Conservation (phyloP, 1,140 invertebrate genomes). For the Melipona quadrifasciata region DNA sequence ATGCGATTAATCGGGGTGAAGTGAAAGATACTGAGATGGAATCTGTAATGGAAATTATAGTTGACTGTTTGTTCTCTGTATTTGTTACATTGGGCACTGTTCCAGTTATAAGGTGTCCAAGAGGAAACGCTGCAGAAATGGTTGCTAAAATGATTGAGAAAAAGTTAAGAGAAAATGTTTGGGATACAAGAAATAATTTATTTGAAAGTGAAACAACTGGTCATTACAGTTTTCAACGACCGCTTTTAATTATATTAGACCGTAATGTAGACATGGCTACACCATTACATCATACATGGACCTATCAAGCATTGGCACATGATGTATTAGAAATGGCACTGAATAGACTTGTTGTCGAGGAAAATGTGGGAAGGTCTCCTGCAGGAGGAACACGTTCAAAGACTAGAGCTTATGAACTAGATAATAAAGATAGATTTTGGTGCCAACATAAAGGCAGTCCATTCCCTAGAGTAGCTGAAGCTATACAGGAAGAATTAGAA, state of each 20-base stretch:
- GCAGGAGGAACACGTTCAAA: slow-evolving; percentile 86
- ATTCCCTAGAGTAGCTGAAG: slow-evolving; percentile 98
- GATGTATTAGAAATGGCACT: slow-evolving; percentile 96
- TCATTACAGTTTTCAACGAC: slow-evolving; percentile 95
- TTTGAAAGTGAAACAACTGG: slow-evolving; percentile 92
- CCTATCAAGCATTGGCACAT: slow-evolving; percentile 98
- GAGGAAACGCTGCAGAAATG: slow-evolving; percentile 99
- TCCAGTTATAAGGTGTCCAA: slow-evolving; percentile 96
- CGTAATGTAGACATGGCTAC: slow-evolving; percentile 98
- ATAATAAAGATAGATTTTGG: slow-evolving; percentile 96
- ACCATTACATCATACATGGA: slow-evolving; percentile 99
- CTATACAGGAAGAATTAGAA: slow-evolving; percentile 98
- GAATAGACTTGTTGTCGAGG: slow-evolving; percentile 93
- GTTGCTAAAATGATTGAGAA: slow-evolving; percentile 98
- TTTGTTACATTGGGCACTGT: slow-evolving; percentile 97
- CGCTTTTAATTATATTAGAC: slow-evolving; percentile 96
- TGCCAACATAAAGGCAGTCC: slow-evolving; percentile 96
- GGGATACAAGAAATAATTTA: slow-evolving; percentile 97
- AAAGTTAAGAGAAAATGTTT: slow-evolving; percentile 97
- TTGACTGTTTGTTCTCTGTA: slow-evolving; percentile 98
- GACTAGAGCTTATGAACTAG: slow-evolving; percentile 95
- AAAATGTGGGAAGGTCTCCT: slow-evolving; percentile 83
- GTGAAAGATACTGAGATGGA: slow-evolving; percentile 98
- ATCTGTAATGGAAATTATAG: slow-evolving; percentile 95
- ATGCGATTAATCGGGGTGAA: slow-evolving; percentile 97